phyloP scores from a whole-genome alignment of 37 sponge, comb jelly and placozoan species.

The Tethya wilhelma region DNA sequence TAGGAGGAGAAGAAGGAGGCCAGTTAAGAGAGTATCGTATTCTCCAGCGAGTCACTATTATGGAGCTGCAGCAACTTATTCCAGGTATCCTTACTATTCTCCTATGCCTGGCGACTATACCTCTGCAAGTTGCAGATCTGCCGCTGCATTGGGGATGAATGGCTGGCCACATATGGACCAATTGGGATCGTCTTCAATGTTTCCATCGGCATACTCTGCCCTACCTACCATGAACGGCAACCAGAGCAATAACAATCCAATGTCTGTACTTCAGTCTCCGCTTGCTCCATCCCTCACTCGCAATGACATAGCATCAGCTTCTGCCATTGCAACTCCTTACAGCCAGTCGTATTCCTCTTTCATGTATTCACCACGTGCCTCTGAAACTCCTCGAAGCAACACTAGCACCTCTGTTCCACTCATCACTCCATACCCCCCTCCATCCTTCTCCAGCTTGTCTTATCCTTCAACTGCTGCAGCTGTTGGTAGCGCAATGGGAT shows the following conservation, averaged over 20 bases:
- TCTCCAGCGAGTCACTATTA: conserved; percentile 24
- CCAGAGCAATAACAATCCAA: conserved; percentile 59
- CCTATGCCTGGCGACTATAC: background rate
- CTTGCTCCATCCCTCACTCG: conserved; percentile 2
- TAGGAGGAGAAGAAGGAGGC: conserved; percentile 78
- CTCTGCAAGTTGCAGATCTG: background rate
- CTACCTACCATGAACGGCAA: conserved; percentile 50
- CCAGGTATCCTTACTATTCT: conserved; percentile 11
- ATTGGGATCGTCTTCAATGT: too few species aligned
- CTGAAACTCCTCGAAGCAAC: background rate
- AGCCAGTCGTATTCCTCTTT: conserved; percentile 39
- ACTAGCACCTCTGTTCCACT: conserved; percentile 34
- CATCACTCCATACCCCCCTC: conserved; percentile 62
- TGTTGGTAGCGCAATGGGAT: background rate
- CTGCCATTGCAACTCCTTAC: background rate
- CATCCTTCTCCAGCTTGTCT: background rate
- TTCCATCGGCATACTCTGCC: too few species aligned
- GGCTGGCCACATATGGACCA: conserved; percentile 18
- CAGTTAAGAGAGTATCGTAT: conserved; percentile 68
- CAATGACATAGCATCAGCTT: background rate
- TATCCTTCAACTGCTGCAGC: background rate
- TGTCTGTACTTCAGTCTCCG: conserved; percentile 14
- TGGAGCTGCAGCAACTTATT: background rate
- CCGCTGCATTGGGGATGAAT: conserved; percentile 8
- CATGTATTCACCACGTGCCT: conserved; percentile 49